Evolutionary conservation across 2,113 vertebrate species (phyloP).

Genomic region (Gambusia affinis): DNA sequence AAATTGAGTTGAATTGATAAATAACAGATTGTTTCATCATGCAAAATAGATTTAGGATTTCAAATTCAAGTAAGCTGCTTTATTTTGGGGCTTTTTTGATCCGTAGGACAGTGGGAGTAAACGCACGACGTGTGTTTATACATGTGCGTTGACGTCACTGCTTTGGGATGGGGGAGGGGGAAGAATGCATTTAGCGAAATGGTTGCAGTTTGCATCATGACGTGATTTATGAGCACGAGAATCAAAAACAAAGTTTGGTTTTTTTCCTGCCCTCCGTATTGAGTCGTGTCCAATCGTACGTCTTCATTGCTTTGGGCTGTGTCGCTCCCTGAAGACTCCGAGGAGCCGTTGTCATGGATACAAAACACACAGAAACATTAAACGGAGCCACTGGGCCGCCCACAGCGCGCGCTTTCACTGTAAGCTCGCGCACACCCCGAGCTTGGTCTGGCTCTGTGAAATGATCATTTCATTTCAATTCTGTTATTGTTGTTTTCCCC

Average conservation of each 20-base stretch:
- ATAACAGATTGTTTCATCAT: too few species aligned
- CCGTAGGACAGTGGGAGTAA: too few species aligned
- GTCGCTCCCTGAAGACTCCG: conserved; percentile 23
- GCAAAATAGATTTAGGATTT: too few species aligned
- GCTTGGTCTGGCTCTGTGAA: conserved; percentile 9
- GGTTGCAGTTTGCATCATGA: conserved; percentile 4
- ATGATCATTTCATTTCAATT: background rate
- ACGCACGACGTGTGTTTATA: too few species aligned
- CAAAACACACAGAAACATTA: conserved; percentile 46
- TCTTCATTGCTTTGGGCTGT: background rate
- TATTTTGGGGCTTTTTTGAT: too few species aligned
- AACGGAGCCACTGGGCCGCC: conserved; percentile 16
- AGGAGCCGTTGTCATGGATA: conserved; percentile 56
- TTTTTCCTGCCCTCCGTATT: background rate
- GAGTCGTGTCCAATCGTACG: conserved; percentile 17
- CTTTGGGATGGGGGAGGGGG: background rate
- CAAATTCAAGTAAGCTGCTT: too few species aligned
- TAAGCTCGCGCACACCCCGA: conserved; percentile 29
- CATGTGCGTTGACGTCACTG: conserved; percentile 13
- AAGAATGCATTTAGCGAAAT: background rate
- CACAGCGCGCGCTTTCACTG: conserved; percentile 29
- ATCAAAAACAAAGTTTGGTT: conserved; percentile 1
- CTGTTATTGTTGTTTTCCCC: too few species aligned
- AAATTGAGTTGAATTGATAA: too few species aligned
- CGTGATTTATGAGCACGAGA: conserved; percentile 6